Evolutionary conservation across 2,113 vertebrate genomes (phyloP), one percentile per base, ranked within the genome.

Genomic region (Otocyon megalotis): DNA sequence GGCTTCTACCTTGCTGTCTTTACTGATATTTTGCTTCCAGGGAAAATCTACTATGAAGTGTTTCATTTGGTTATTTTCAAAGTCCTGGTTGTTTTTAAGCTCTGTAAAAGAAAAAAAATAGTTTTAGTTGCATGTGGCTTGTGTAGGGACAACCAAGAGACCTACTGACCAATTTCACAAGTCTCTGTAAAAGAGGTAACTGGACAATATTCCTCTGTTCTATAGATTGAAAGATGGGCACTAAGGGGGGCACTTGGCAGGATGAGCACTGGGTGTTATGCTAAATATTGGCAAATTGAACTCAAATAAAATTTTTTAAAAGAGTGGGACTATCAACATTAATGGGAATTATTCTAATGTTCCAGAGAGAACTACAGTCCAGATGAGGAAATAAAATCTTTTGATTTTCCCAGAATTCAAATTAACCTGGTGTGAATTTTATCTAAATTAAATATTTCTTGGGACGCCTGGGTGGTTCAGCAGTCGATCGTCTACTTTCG

Each of bases 21-120:
- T 89, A 81, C 65, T 90, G 65, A 86, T 35, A 65, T 77, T 89
- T 28, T 84, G 19, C 22, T 97, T 58, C 17, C 28, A 87, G 15
- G 35, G 15, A 79, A 95, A 96, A 72, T 37, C 62, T 84, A 72
- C 37, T 74, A 28, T 72, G 14, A 90, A 94, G 6, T 88, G 22
- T 63, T 93, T 94, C 2, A 60, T 96, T 97, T 90, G 12, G 15
- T 60, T 79, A 71, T 84, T 90, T 97, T 87, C 53, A 88, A 80
- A 90, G 53, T 54, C 20, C 8, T 88, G 37, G 5, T 17, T 81
- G 2, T 2, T 93, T 96, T 96, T 65, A 74, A 89, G 17, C 30
- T 48, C 8, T 92, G 60, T 53, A 43, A 83, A 85, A 71, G 6
- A 4, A 50, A 93, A 30, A 92, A 89, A 94, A 53, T 43, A 22